Percentiles rank a stretch among this genome's conserved stretches.
Evolutionary conservation across 2,797 vertebrate species (phyloP).

Genomic region (Cuculus canorus): DNA sequence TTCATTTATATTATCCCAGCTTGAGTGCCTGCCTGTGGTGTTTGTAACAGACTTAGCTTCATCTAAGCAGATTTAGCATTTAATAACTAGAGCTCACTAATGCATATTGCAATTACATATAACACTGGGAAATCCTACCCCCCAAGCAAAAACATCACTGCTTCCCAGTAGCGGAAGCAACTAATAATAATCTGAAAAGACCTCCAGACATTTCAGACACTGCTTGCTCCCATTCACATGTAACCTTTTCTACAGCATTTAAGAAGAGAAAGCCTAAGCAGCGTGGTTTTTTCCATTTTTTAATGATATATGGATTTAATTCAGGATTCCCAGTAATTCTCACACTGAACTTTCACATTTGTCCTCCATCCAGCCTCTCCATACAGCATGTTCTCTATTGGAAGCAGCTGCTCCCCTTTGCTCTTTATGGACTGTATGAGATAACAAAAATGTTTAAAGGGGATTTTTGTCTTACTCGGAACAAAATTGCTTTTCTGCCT

Average conservation of each 20-base stretch:
- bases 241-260: background rate
- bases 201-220: background rate
- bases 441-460: conserved; percentile 49
- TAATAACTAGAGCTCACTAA: conserved; percentile 54
- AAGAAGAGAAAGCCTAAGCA: background rate
- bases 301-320: conserved; percentile 40
- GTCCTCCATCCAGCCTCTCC: conserved; percentile 6
- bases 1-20: conserved; percentile 16
- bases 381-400: background rate
- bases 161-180: background rate
- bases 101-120: conserved; percentile 27
- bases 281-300: background rate
- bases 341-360: conserved; percentile 49
- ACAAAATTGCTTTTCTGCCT: conserved; percentile 45
- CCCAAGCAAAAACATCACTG: background rate
- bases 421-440: conserved; percentile 41
- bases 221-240: background rate
- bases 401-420: conserved; percentile 35
- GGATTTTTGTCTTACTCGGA: conserved; percentile 41
- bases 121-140: conserved; percentile 21
- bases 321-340: conserved; percentile 9
- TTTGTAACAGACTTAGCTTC: conserved; percentile 40
- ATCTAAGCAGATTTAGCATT: conserved; percentile 47
- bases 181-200: background rate
- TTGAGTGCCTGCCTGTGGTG: background rate